Evolutionary conservation across 92 coral and sea anemone species (phyloP).

Genomic region (Plumapathes pennacea): DNA sequence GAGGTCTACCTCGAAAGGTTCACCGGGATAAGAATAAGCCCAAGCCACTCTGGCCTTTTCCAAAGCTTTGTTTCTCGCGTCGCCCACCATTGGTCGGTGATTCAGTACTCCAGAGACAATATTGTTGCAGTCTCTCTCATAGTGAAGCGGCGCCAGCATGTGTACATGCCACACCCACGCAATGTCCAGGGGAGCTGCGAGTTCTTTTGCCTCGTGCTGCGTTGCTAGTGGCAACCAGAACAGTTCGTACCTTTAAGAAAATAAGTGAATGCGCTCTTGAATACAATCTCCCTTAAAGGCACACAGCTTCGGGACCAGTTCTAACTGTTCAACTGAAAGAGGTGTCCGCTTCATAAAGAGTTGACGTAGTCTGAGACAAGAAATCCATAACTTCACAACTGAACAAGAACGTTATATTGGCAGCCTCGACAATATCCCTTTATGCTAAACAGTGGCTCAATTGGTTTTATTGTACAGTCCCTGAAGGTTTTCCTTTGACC

Average conservation of each 20-base stretch:
- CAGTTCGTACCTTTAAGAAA: slow-evolving; percentile 31
- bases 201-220: background rate
- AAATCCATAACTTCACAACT: too few species aligned
- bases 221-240: slow-evolving; percentile 38
- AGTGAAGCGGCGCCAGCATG: slow-evolving; percentile 20
- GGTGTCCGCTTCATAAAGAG: too few species aligned
- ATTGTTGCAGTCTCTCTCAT: slow-evolving; percentile 20
- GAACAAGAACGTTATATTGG: too few species aligned
- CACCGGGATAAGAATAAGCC: slow-evolving; percentile 34
- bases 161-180: slow-evolving; percentile 42
- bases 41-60: slow-evolving; percentile 30
- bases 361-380: too few species aligned
- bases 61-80: slow-evolving; percentile 16
- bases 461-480: too few species aligned
- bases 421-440: too few species aligned
- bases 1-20: slow-evolving; percentile 58
- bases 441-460: too few species aligned
- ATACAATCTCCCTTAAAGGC: too few species aligned
- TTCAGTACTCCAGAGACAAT: slow-evolving; percentile 46
- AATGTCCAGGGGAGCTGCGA: slow-evolving; percentile 39
- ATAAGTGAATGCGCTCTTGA: too few species aligned
- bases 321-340: too few species aligned
- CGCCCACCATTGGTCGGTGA: slow-evolving; percentile 32
- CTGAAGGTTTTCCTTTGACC: too few species aligned
- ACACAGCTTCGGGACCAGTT: too few species aligned